A percentile compares a stretch with the other conserved stretches of the same genome.
These are phyloP conservation scores for Psittacula cyanocephala DNA, from an alignment of 2,113 vertebrate species.

Conservation along the genomic window DNA sequence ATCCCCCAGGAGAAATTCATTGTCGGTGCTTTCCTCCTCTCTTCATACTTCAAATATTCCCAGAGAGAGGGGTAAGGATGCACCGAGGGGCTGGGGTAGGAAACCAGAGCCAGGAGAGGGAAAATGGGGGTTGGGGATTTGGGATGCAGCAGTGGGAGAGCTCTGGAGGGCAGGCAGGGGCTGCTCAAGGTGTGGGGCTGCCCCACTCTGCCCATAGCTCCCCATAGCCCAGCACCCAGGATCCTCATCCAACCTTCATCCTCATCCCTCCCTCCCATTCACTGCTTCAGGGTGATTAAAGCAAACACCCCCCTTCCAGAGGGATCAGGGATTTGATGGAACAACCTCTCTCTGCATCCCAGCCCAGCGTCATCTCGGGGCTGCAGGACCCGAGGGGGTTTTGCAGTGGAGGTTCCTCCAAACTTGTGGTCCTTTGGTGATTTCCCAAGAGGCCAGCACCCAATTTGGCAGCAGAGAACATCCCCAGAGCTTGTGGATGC, in stretches of 20 bases:
- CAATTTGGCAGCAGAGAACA: neutral
- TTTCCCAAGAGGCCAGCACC: neutral
- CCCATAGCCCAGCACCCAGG: neutral
- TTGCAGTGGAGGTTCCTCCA: fast-evolving
- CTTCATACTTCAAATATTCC: neutral
- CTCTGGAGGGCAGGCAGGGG: neutral
- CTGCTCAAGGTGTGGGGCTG: neutral
- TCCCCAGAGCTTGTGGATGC: neutral
- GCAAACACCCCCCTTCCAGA: neutral
- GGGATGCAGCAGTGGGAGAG: neutral
- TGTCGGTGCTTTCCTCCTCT: neutral
- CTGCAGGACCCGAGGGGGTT: fast-evolving
- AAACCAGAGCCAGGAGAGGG: neutral
- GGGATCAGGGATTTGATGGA: neutral
- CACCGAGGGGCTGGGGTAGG: fast-evolving
- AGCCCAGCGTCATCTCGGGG: fast-evolving
- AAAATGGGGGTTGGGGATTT: neutral
- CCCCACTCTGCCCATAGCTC: fast-evolving
- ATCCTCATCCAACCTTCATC: neutral
- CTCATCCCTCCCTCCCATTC: neutral
- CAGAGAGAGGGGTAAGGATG: neutral
- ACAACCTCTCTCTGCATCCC: neutral
- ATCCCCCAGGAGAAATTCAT: slow-evolving; percentile 43
- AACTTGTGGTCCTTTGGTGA: neutral
- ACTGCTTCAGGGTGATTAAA: neutral